These are phyloP conservation scores for Orthonychiurus folsomi DNA, from an alignment of 2,888 invertebrate genomes.

Conservation along the genomic window DNA sequence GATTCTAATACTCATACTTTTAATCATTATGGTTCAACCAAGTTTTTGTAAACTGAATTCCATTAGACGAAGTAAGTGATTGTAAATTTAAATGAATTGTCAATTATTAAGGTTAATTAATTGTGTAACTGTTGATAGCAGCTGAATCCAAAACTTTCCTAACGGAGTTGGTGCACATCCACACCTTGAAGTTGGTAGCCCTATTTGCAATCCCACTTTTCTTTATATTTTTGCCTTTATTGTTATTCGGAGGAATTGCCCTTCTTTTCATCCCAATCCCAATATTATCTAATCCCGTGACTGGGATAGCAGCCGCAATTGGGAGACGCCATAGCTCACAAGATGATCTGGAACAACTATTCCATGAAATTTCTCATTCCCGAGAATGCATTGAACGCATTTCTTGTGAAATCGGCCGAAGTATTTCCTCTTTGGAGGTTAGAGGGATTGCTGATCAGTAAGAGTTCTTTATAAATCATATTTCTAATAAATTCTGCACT, in stretches of 20 bases:
- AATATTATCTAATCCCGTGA: not conserved
- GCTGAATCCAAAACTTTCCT: not conserved
- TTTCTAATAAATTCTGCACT: not conserved
- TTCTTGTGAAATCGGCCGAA: constrained; percentile 18
- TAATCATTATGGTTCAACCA: not conserved
- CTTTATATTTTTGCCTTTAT: not conserved
- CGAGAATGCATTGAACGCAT: constrained; percentile 15
- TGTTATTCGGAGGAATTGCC: not conserved
- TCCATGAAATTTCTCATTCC: constrained; percentile 13
- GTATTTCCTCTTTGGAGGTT: constrained; percentile 12
- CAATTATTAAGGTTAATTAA: not conserved
- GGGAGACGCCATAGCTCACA: constrained; percentile 6
- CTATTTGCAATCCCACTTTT: not conserved
- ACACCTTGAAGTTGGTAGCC: not conserved
- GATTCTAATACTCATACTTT: not conserved
- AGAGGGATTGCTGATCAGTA: constrained; percentile 17
- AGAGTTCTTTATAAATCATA: constrained; percentile 2
- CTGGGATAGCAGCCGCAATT: constrained; percentile 3
- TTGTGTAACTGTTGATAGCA: not conserved
- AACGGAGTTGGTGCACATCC: not conserved
- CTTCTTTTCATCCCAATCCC: constrained; percentile 3
- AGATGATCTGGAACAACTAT: constrained; percentile 12
- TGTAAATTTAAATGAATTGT: not conserved
- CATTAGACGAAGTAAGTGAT: too few relatives aligned
- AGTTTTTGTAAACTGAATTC: not conserved